Evolutionary conservation across 2,113 vertebrate species (phyloP).

Genomic region (Rhombomys opimus): DNA sequence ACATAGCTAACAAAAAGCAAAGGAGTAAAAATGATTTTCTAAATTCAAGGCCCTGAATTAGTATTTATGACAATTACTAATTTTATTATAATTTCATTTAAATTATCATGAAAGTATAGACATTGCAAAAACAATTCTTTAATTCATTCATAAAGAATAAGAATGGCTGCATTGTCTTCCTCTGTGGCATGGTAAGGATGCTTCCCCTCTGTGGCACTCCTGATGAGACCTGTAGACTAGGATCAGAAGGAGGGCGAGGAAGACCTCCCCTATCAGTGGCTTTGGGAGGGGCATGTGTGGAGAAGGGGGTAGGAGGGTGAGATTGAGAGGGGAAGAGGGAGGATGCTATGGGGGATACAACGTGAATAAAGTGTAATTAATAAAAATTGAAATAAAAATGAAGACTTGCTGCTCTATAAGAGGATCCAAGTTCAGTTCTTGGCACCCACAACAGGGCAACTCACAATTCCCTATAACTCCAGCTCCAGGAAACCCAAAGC

Average conservation of each 20-base stretch:
- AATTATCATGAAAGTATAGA: neutral
- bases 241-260: no score
- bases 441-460: neutral
- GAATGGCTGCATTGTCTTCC: no score
- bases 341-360: no score
- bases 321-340: no score
- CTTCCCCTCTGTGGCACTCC: no score
- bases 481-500: neutral
- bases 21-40: neutral
- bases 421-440: neutral
- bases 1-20: neutral
- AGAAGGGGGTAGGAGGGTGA: no score
- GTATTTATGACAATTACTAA: neutral
- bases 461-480: neutral
- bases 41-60: neutral
- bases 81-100: conserved; percentile 44
- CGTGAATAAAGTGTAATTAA: no score
- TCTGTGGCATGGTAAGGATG: no score
- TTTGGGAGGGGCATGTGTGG: no score
- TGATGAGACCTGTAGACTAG: no score
- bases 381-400: no score
- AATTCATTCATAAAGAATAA: neutral
- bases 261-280: no score
- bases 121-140: neutral
- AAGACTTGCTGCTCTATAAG: neutral